Base-by-base conservation (phyloP, 2,888 invertebrate species). In the Tenodera sinensis region DNA sequence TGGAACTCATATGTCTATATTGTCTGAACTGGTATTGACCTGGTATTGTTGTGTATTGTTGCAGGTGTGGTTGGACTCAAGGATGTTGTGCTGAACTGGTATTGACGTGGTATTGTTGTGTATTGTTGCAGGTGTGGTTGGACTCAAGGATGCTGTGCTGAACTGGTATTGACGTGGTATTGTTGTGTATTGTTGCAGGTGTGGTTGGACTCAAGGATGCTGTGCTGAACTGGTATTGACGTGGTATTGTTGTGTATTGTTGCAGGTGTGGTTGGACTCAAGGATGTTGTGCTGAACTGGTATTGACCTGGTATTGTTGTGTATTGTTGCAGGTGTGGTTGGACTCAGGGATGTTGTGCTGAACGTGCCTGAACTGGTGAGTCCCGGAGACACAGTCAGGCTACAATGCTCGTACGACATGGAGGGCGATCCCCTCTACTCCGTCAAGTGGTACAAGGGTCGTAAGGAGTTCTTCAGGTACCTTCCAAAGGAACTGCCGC, bases 361-460 rank as follows among this genome's bases (percentile, higher is more conserved):
- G 91, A 95, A 95, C 91, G 95, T 97, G 84, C 97, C 97, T 85
- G 94, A 94, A 91, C 96, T 97, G 2, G 97, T 96, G 82, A 94
- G 95, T 89, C 95, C 96, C 82, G 96, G 96, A 85, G 95, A 96
- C 91, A 96, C 96, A 1, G 96, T 97, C 87, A 96, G 96, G 84
- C 94, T 97, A 90, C 95, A 96, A 92, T 97, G 97, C 93, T 95
- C 95, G 91, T 97, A 96, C 94, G 96, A 97, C 93, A 94, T 97
- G 89, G 96, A 96, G 92, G 95, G 95, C 86, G 96, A 97, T 91
- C 95, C 95, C 1, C 93, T 97, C 25, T 97, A 97, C 93, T 96
- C 97, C 89, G 96, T 97, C 91, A 97, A 97, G 93, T 97, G 97
- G 97, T 97, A 97, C 94, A 95, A 96, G 91, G 96, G 97, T 12